Conservation (phyloP, 1,140 invertebrate genomes). For the Musca vetustissima region DNA sequence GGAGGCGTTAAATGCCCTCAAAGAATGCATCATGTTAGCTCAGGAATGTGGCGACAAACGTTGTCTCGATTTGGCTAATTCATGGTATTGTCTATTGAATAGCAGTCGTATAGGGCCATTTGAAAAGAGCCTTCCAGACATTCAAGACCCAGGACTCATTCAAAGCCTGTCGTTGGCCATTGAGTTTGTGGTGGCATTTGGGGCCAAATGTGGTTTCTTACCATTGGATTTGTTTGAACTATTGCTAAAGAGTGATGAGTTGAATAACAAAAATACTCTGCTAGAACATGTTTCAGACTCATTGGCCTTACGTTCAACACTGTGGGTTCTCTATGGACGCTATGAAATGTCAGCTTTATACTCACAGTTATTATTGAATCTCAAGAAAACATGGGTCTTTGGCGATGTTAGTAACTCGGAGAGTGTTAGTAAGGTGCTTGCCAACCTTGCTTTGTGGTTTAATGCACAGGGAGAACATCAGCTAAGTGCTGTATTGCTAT, state of each 20-base stretch:
- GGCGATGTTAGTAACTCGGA: conserved; percentile 67
- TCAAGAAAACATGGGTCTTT: conserved; percentile 54
- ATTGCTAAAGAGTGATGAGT: conserved; percentile 77
- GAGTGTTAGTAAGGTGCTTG: conserved; percentile 70
- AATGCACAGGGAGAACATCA: conserved; percentile 64
- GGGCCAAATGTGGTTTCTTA: conserved; percentile 49
- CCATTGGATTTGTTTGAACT: conserved; percentile 65
- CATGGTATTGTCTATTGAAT: conserved; percentile 74
- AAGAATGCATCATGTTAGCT: conserved; percentile 83
- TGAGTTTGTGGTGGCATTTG: conserved; percentile 63
- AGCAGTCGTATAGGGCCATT: conserved; percentile 53
- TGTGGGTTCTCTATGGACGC: conserved; percentile 87
- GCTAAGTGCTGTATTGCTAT: conserved; percentile 60
- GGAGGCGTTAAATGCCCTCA: conserved; percentile 75
- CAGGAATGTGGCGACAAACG: conserved; percentile 83
- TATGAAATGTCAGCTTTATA: conserved; percentile 77
- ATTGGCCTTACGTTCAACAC: conserved; percentile 75
- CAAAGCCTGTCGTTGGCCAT: conserved; percentile 68
- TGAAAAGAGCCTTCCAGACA: conserved; percentile 36
- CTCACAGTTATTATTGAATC: conserved; percentile 75
- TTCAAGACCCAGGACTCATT: conserved; percentile 60
- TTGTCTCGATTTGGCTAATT: conserved; percentile 82
- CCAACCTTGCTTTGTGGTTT: conserved; percentile 68
- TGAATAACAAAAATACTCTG: conserved; percentile 84
- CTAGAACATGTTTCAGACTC: conserved; percentile 77